phyloP scores from a whole-genome alignment of 2,797 vertebrate species.

The Eremophila alpestris region DNA sequence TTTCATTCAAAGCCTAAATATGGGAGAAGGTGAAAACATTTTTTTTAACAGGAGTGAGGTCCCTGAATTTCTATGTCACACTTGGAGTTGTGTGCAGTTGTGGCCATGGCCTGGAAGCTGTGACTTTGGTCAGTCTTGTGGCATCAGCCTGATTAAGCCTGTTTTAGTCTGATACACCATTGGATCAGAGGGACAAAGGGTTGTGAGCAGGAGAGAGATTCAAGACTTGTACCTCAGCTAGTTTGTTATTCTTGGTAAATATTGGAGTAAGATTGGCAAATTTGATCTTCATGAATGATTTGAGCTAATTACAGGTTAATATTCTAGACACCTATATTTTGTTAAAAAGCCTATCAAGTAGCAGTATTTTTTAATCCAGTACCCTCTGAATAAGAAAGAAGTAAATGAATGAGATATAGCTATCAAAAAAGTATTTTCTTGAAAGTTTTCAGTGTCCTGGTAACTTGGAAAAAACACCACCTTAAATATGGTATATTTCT shows the following conservation, averaged over 20 bases:
- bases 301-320: neutral
- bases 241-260: neutral
- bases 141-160: neutral
- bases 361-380: neutral
- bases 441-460: neutral
- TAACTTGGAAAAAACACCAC: neutral
- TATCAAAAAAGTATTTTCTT: neutral
- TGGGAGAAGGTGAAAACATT: neutral
- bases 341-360: neutral
- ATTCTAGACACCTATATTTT: neutral
- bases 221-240: neutral
- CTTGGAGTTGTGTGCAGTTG: neutral
- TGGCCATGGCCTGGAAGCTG: neutral
- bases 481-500: too few species aligned
- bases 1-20: neutral
- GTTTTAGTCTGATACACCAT: neutral
- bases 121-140: neutral
- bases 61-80: neutral
- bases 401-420: neutral
- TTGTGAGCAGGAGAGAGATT: neutral
- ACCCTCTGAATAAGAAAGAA: neutral
- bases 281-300: neutral
- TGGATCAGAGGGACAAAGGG: neutral
- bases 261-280: neutral
- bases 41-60: neutral